These are phyloP conservation scores for Cheilosia scutellata DNA, from an alignment of 2,888 invertebrate genomes.

Conservation along the genomic window DNA sequence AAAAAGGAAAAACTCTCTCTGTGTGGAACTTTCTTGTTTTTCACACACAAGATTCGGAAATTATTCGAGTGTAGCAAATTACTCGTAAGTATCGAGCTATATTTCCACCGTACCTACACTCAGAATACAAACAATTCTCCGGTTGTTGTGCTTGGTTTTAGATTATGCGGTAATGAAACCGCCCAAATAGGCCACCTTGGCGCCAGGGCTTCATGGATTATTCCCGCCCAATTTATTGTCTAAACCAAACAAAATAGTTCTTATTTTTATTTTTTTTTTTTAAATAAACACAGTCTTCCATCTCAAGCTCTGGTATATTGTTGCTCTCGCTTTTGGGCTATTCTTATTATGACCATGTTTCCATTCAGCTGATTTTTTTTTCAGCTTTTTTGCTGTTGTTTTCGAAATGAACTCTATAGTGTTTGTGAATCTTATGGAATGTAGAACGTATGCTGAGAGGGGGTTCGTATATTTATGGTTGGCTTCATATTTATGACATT, in stretches of 20 bases:
- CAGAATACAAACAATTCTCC: conserved; percentile 48
- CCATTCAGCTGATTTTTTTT: conserved; percentile 19
- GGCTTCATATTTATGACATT: conserved; percentile 58
- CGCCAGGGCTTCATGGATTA: conserved; percentile 68
- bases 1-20: not conserved
- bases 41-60: conserved; percentile 49
- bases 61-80: conserved; percentile 60
- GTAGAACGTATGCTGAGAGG: conserved; percentile 29
- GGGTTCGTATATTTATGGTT: conserved; percentile 35
- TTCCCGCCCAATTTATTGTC: conserved; percentile 66
- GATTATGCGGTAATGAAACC: conserved; percentile 71
- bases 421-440: conserved; percentile 38
- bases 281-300: conserved; percentile 57
- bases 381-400: conserved; percentile 5
- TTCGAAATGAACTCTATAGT: not conserved
- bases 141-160: conserved; percentile 57
- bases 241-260: conserved; percentile 67
- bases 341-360: conserved; percentile 51
- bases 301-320: conserved; percentile 31
- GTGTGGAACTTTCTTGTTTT: conserved; percentile 16
- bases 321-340: conserved; percentile 40
- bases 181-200: conserved; percentile 75
- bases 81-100: not conserved
- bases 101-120: conserved; percentile 34
- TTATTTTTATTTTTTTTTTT: conserved; percentile 34